Conservation (phyloP, 2,888 invertebrate genomes). For the Atherix ibis region DNA sequence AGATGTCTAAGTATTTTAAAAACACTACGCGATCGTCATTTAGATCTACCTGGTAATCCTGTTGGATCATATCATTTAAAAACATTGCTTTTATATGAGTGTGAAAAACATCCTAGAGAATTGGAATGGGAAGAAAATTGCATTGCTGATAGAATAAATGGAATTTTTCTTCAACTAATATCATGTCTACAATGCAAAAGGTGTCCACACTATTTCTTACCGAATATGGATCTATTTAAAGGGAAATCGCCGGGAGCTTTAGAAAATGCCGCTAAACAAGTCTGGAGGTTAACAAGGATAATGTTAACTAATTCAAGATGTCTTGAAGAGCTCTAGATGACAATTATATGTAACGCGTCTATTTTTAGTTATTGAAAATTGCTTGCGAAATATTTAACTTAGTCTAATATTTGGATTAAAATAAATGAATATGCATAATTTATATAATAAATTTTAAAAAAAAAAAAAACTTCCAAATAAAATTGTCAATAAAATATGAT, state of each 20-base stretch:
- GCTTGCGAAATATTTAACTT: too few species aligned
- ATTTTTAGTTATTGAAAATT: too few species aligned
- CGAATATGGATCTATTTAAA: slow-evolving; percentile 84
- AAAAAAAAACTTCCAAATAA: too few species aligned
- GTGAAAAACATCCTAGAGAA: slow-evolving; percentile 90
- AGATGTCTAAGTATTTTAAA: slow-evolving; percentile 81
- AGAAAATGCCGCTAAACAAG: slow-evolving; percentile 86
- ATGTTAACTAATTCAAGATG: slow-evolving; percentile 83
- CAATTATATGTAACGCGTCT: too few species aligned
- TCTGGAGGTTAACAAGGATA: slow-evolving; percentile 83
- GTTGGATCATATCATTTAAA: slow-evolving; percentile 84
- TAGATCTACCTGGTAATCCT: slow-evolving; percentile 78
- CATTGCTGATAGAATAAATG: slow-evolving; percentile 83
- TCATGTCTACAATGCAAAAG: slow-evolving; percentile 88
- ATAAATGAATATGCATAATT: too few species aligned
- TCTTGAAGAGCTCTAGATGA: slow-evolving; percentile 81
- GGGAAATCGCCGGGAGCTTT: slow-evolving; percentile 80
- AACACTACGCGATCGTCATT: slow-evolving; percentile 76
- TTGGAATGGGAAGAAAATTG: slow-evolving; percentile 89
- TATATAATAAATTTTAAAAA: too few species aligned
- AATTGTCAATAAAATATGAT: too few species aligned
- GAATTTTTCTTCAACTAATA: slow-evolving; percentile 86
- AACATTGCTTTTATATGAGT: slow-evolving; percentile 83
- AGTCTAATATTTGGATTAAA: too few species aligned
- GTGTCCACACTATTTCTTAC: slow-evolving; percentile 92